These are phyloP conservation scores for Sialia sialis DNA, from an alignment of 2,113 vertebrate genomes.

Conservation along the genomic window DNA sequence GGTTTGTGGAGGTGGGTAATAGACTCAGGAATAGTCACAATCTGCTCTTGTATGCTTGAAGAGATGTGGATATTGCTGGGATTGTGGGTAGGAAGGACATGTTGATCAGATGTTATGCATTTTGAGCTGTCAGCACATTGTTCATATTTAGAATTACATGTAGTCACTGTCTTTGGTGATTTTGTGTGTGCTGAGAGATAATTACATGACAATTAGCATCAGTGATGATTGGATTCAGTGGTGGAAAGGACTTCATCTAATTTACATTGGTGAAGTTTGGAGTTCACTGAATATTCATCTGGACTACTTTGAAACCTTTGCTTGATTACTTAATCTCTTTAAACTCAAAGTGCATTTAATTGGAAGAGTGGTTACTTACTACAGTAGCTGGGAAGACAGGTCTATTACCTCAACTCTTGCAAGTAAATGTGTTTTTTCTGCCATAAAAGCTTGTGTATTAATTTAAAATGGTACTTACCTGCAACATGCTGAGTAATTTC, in stretches of 20 bases:
- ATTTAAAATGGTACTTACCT: background rate
- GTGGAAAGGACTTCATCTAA: background rate
- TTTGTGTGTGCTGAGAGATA: background rate
- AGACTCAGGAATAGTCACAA: background rate
- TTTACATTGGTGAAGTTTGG: background rate
- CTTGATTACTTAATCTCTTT: background rate
- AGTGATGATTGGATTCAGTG: background rate
- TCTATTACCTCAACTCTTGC: background rate
- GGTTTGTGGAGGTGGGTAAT: background rate
- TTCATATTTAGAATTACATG: background rate
- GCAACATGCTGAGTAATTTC: constrained; percentile 16
- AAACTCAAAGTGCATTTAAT: background rate
- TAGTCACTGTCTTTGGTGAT: background rate
- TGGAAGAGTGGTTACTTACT: background rate
- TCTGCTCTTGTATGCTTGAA: background rate
- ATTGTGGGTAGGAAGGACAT: background rate
- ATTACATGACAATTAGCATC: background rate
- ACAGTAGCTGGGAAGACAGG: background rate
- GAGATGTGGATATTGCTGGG: background rate
- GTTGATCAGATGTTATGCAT: background rate
- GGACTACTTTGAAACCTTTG: background rate
- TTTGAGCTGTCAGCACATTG: background rate
- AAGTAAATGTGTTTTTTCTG: background rate
- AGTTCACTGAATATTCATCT: background rate
- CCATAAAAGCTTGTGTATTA: background rate